Base-by-base conservation (phyloP, 2,888 invertebrate species). In the Agonopterix heracliana region DNA sequence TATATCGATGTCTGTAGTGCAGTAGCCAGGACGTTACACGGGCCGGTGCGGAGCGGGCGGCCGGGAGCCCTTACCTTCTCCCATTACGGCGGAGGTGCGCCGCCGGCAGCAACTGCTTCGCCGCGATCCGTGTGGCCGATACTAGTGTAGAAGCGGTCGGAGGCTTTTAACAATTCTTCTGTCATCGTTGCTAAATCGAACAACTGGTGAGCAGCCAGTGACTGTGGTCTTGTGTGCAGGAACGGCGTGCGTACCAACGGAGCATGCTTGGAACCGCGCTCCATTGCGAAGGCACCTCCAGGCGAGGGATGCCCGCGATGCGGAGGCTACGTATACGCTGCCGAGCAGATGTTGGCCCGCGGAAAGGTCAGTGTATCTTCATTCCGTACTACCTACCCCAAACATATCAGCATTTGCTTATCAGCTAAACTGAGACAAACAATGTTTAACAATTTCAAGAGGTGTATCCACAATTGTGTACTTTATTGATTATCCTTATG, bases 271-370 rank as follows among this genome's bases (percentile, higher is more conserved):
- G 93, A 93, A 78, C 84, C 94, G 38, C 92, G 93, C 64, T 89
- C 90, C 54, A 94, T 94, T 74, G 94, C 94, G 34, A 94, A 93
- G 83, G 95, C 96, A 46, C 95, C 95, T 41, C 94, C 94, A 63
- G 96, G 96, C 47, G 91, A 95, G 81, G 96, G 96, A 54, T 96
- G 96, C 72, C 96, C 96, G 34, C 91, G 96, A 66, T 96, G 96
- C 77, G 96, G 96, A 57, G 96, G 96, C 57, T 95, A 85, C 75
- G 96, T 96, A 48, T 97, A 96, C 82, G 95, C 95, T 56, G 96
- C 96, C 53, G 96, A 97, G 86, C 95, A 96, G 88, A 96, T 96
- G 96, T 90, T 96, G 71, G 96, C 96, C 61, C 92, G 95, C 78
- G 96, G 95, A 90, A 91, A 93, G 91, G 96, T 96, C 90, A 93